These are phyloP conservation scores for Venustaconcha ellipsiformis DNA, from an alignment of 1,140 invertebrate species.

Conservation along the genomic window DNA sequence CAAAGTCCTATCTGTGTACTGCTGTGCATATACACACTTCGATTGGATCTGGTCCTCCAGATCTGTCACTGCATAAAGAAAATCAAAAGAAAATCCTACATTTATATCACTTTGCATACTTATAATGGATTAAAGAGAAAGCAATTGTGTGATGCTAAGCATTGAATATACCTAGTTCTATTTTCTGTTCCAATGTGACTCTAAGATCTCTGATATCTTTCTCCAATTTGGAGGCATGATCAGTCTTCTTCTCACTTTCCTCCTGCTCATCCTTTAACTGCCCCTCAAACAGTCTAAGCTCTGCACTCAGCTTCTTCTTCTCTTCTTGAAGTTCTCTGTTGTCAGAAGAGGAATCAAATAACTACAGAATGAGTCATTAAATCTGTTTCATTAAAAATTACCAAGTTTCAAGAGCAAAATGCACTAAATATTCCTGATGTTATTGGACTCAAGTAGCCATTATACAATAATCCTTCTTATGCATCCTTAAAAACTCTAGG, in stretches of 20 bases:
- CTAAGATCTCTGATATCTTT: conserved; percentile 47
- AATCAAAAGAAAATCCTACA: too few species aligned
- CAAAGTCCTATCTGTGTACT: conserved; percentile 21
- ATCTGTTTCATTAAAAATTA: too few species aligned
- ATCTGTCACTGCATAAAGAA: conserved; percentile 43
- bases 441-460: too few species aligned
- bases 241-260: conserved; percentile 30
- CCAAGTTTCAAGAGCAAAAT: too few species aligned
- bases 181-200: conserved; percentile 56
- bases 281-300: conserved; percentile 39
- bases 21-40: conserved; percentile 46
- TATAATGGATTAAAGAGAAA: too few species aligned
- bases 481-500: too few species aligned
- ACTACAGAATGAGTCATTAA: not conserved
- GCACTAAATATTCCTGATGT: too few species aligned
- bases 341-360: not conserved
- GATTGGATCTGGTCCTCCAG: conserved; percentile 53
- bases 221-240: conserved; percentile 41
- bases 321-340: conserved; percentile 39
- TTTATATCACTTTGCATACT: too few species aligned
- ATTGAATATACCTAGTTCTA: conserved; percentile 45
- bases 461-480: too few species aligned
- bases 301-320: conserved; percentile 35
- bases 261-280: conserved; percentile 43
- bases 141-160: not conserved